A percentile compares a stretch with the other conserved stretches of the same genome.
Evolutionary conservation across 2,797 vertebrate species (phyloP).

Genomic region (Karalla daura): DNA sequence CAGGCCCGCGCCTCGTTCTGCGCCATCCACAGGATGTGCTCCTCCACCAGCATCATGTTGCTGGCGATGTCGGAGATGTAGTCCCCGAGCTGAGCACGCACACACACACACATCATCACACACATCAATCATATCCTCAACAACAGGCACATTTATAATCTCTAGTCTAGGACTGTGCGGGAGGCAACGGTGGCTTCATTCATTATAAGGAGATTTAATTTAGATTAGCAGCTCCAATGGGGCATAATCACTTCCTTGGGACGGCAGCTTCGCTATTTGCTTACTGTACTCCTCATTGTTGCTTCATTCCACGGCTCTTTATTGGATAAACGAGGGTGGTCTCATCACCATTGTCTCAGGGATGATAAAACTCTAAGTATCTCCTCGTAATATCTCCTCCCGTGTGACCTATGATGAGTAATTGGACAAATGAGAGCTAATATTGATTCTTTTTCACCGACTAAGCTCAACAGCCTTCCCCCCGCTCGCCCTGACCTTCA

Average conservation of each 20-base stretch:
- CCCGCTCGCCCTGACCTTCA: slow-evolving; percentile 51
- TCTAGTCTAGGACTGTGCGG: slow-evolving; percentile 63
- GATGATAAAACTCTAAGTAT: slow-evolving; percentile 60
- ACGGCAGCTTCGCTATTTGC: slow-evolving; percentile 74
- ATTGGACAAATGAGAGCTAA: slow-evolving; percentile 52
- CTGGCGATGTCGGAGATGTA: slow-evolving; percentile 90
- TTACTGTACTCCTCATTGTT: slow-evolving; percentile 74
- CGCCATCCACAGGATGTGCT: slow-evolving; percentile 92
- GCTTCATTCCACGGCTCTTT: slow-evolving; percentile 57
- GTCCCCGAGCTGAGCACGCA: slow-evolving; percentile 81
- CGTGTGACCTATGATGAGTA: slow-evolving; percentile 52
- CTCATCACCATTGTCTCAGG: slow-evolving; percentile 51
- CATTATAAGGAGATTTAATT: slow-evolving; percentile 84
- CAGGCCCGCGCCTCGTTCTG: slow-evolving; percentile 91
- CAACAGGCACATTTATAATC: slow-evolving; percentile 75
- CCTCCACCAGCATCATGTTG: slow-evolving; percentile 92
- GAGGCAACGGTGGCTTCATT: slow-evolving; percentile 72
- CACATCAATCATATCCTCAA: slow-evolving; percentile 61
- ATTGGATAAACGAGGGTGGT: slow-evolving; percentile 57
- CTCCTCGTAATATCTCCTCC: slow-evolving; percentile 60
- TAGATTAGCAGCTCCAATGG: slow-evolving; percentile 76
- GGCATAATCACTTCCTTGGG: slow-evolving; percentile 72
- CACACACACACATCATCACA: slow-evolving; percentile 37
- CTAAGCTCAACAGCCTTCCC: slow-evolving; percentile 42
- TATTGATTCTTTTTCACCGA: slow-evolving; percentile 60